Evolutionary conservation across 2,797 vertebrate genomes (phyloP), one percentile per base, ranked within the genome.

Genomic region (Lepilemur septentrionalis): DNA sequence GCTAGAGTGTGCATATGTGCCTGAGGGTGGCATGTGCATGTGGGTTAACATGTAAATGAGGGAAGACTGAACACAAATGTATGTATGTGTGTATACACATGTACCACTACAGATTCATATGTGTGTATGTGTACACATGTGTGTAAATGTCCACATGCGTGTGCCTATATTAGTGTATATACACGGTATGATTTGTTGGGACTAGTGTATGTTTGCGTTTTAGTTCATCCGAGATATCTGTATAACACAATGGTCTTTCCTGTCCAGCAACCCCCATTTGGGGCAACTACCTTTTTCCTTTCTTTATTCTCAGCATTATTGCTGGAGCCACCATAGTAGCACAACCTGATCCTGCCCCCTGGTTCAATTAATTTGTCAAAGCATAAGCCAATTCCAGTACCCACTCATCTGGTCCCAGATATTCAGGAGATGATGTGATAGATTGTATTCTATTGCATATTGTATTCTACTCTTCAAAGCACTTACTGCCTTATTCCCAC

Each of bases 31-130:
- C 81, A 23, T 95, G 89, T 91, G 90, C 1, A 0, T 91, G 80
- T 89, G 91, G 79, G 95, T 82, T 97, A 72, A 89, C 96, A 96
- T 96, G 94, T 82, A 96, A 98, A 97, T 97, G 85, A 97, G 76
- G 35, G 46, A 23, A 84, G 79, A 69, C 89, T 88, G 73, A 89
- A 88, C 75, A 32, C 75, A 61, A 94, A 14, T 4, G 17, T 67
- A 65, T 2, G 23, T 12, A 50, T 30, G 35, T 80, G 38, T 46
- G 25, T 11, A 43, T 12, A 78, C 7, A 63, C 18, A 57, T n/a
- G 35, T 28, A 70, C 59, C 1, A 7, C 35, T 81, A 52, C 15
- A 52, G 67, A 82, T 72, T 76, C 18, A 13, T 10, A 8, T 14
- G 41, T 70, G 13, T 43, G 12, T 14, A 17, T 38, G 22, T 32